Base-by-base conservation (phyloP, 2,113 vertebrate genomes). In the Euleptes europaea region DNA sequence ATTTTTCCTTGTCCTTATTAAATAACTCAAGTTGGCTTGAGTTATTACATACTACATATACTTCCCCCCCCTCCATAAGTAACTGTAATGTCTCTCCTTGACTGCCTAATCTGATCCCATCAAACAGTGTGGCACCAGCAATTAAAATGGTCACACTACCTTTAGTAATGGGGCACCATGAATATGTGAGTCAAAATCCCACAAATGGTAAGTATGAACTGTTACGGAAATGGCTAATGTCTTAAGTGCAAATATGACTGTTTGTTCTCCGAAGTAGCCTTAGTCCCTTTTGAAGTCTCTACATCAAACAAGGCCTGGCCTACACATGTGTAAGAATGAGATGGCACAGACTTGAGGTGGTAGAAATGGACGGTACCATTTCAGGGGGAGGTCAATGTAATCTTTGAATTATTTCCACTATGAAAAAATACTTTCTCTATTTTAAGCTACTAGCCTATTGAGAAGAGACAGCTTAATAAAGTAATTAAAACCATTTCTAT, bases 11-110 rank as follows among this genome's bases (percentile, higher is more conserved):
- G 82, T 35, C 91, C 87, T 89, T 82, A 89, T 95, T 94, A 95
- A 95, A 94, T 92, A 95, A 93, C 44, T 92, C 83, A 86, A 90
- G 93, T 92, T 92, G 14, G 35, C 90, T 95, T 94, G 92, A 95
- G 84, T n/a, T n/a, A n/a, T n/a, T 42, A 91, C 71, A 92, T 11
- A 86, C 75, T 7, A 7, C 72, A 17, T 76, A 60, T 60, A 60
- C 21, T 60, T 23, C 84, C 92, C 17, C n/a, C 89, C 65, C 38
- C 83, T 82, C 40, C 26, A 54, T 77, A 91, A 81, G 8, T 84
- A 88, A 23, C 38, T 60, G 88, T 90, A 88, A 91, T 89, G 93
- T 92, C 74, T 95, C 84, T 93, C 57, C 91, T 90, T 91, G 86
- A 92, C 80, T 91, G 72, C 54, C 57, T 89, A 93, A 90, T 74